Conservation (phyloP, 2,797 vertebrate genomes). For the Enteromius afrohamiltoni region DNA sequence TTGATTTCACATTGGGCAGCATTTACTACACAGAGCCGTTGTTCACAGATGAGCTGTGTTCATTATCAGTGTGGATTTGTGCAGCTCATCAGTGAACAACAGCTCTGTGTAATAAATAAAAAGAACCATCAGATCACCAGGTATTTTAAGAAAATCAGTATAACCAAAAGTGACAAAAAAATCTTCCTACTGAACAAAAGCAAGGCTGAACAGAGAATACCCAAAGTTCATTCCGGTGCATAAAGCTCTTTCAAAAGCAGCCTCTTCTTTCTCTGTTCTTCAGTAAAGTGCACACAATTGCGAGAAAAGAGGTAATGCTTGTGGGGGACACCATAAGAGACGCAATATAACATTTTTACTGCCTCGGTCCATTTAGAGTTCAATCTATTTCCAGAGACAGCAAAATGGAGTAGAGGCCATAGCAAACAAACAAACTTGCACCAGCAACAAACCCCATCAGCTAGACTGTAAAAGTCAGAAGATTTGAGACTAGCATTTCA, state of each 20-base stretch:
- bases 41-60: no score
- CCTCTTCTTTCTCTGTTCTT: background rate
- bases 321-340: background rate
- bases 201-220: background rate
- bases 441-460: conserved; percentile 1
- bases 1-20: no score
- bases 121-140: background rate
- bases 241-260: background rate
- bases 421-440: conserved; percentile 15
- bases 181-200: conserved; percentile 2
- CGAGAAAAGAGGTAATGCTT: conserved; percentile 5
- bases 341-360: conserved; percentile 7
- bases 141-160: background rate
- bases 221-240: background rate
- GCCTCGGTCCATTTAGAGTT: conserved; percentile 8
- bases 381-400: conserved; percentile 22
- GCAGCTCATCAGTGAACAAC: no score
- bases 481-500: background rate
- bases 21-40: no score
- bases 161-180: background rate
- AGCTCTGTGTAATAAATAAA: background rate
- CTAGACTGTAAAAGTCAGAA: background rate
- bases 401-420: background rate
- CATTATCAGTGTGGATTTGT: no score
- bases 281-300: conserved; percentile 13